phyloP scores from a whole-genome alignment of 2,797 vertebrate genomes.

The Tapera naevia region DNA sequence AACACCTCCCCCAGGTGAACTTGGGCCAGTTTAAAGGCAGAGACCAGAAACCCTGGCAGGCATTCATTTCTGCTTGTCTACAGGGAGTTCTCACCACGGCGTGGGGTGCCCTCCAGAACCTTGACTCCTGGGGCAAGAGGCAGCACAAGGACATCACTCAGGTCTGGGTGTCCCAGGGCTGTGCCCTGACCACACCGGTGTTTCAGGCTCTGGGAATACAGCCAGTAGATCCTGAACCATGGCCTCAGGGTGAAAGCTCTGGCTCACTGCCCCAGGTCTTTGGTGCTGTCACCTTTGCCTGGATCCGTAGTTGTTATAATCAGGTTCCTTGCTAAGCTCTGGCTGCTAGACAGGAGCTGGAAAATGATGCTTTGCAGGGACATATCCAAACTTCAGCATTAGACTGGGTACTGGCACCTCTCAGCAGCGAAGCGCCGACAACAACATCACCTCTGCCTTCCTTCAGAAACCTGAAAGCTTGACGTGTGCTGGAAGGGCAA shows the following conservation, averaged over 20 bases:
- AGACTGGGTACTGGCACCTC: background rate
- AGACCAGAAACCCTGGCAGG: background rate
- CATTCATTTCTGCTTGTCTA: background rate
- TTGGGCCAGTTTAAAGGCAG: background rate
- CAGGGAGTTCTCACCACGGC: background rate
- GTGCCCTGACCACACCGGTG: accelerated
- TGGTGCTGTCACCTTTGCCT: background rate
- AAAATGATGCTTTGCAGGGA: background rate
- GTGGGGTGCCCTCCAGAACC: background rate
- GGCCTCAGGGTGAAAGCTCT: background rate
- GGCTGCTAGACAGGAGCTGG: background rate
- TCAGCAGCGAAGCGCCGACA: background rate
- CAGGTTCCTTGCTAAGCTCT: background rate
- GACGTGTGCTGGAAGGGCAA: background rate
- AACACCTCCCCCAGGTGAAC: background rate
- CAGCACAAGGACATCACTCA: background rate
- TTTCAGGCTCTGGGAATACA: background rate
- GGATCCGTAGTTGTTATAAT: background rate
- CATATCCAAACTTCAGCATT: background rate
- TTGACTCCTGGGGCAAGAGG: background rate
- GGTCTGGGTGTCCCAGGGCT: background rate
- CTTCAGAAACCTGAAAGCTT: conserved; percentile 1
- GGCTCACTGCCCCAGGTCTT: background rate
- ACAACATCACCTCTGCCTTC: background rate
- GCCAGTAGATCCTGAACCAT: background rate